Percentiles rank a stretch among this genome's conserved stretches.
Conservation (phyloP, 2,888 invertebrate genomes). For the Keiferia lycopersicella region DNA sequence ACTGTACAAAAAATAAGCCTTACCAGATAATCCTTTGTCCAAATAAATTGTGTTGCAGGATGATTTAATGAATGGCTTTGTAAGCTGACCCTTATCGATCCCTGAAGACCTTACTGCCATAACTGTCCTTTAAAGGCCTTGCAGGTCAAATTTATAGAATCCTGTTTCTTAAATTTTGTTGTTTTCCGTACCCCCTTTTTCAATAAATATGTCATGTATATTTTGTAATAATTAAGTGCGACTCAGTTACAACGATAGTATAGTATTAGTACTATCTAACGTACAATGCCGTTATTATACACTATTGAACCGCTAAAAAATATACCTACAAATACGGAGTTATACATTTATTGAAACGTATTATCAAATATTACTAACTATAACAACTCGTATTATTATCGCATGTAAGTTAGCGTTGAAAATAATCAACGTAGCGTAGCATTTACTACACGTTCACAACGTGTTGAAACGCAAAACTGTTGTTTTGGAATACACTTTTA, state of each 20-base stretch:
- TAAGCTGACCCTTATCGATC: constrained; percentile 30
- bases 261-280: no score
- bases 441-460: background rate
- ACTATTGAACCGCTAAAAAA: no score
- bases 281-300: no score
- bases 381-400: no score
- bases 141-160: constrained; percentile 29
- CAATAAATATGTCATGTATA: no score
- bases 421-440: constrained; percentile 18
- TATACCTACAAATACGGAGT: no score
- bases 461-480: constrained; percentile 11
- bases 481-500: constrained; percentile 12
- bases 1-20: constrained; percentile 16
- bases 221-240: no score
- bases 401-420: background rate
- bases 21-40: constrained; percentile 26
- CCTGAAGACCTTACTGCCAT: constrained; percentile 28
- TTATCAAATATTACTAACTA: no score
- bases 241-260: no score
- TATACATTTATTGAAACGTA: no score
- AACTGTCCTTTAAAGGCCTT: constrained; percentile 29
- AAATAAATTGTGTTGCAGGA: constrained; percentile 28
- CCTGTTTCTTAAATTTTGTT: constrained; percentile 31
- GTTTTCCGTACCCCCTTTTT: background rate
- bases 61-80: constrained; percentile 30